A percentile compares a stretch with the other conserved stretches of the same genome.
These are phyloP conservation scores for Lepisosteus osseus DNA, from an alignment of 2,113 vertebrate genomes.

Conservation along the genomic window DNA sequence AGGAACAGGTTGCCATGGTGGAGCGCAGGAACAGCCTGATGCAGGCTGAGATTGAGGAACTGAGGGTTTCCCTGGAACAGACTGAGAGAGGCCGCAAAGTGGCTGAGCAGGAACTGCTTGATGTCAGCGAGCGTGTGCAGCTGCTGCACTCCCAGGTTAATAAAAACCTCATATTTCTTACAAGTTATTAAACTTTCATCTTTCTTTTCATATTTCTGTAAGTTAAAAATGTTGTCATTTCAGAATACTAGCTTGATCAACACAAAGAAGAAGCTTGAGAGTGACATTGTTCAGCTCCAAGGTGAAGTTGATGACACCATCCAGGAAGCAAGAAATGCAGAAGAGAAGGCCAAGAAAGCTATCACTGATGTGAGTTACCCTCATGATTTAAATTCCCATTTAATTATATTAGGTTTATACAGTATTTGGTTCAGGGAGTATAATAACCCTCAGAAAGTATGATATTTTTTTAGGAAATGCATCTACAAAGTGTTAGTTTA, in stretches of 20 bases:
- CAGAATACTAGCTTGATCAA: conserved; percentile 39
- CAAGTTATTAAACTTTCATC: no score
- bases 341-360: conserved; percentile 42
- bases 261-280: conserved; percentile 37
- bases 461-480: no score
- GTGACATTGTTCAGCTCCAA: conserved; percentile 28
- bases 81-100: conserved; percentile 63
- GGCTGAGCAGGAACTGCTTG: conserved; percentile 71
- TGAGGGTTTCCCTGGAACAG: conserved; percentile 62
- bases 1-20: conserved; percentile 72
- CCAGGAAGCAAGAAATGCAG: conserved; percentile 35
- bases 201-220: conserved; percentile 5
- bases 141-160: conserved; percentile 71
- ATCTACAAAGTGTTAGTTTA: no score
- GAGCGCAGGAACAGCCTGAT: conserved; percentile 70
- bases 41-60: conserved; percentile 70
- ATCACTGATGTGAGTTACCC: conserved; percentile 34
- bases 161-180: no score
- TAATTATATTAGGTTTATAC: background rate
- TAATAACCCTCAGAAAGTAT: no score
- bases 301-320: conserved; percentile 28
- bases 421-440: background rate
- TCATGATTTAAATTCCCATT: background rate
- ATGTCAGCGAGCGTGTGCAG: conserved; percentile 66
- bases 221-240: conserved; percentile 5